phyloP scores from a whole-genome alignment of 2,113 vertebrate genomes.

The Mormyrus lacerda region DNA sequence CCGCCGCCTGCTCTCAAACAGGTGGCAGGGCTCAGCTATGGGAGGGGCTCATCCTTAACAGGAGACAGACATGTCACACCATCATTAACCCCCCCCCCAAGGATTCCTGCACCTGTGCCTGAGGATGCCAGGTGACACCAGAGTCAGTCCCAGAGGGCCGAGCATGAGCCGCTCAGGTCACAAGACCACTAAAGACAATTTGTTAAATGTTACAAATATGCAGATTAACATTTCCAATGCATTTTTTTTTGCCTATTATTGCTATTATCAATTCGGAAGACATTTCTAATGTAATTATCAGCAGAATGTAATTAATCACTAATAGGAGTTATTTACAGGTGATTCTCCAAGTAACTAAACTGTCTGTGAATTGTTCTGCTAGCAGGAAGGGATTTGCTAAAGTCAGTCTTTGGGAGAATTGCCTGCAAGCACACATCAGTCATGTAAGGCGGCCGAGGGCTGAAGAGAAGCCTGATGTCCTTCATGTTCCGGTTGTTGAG shows the following conservation, averaged over 20 bases:
- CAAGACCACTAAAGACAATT: not conserved
- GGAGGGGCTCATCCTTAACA: not conserved
- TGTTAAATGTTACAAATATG: not conserved
- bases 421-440: not conserved
- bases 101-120: not conserved
- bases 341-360: not conserved
- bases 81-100: not conserved
- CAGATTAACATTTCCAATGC: not conserved
- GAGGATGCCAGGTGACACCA: not conserved
- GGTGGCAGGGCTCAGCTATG: not conserved
- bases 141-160: not conserved
- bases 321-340: too few relatives aligned
- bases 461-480: constrained; percentile 62
- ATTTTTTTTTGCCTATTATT: not conserved
- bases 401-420: not conserved
- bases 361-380: not conserved
- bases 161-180: not conserved
- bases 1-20: not conserved
- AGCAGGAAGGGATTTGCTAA: not conserved
- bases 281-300: not conserved
- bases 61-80: not conserved
- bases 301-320: not conserved
- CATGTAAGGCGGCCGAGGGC: not conserved
- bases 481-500: constrained; percentile 95
- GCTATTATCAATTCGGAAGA: not conserved